These are phyloP conservation scores for Watsonalla cultraria DNA, from an alignment of 2,888 invertebrate genomes.

Conservation along the genomic window DNA sequence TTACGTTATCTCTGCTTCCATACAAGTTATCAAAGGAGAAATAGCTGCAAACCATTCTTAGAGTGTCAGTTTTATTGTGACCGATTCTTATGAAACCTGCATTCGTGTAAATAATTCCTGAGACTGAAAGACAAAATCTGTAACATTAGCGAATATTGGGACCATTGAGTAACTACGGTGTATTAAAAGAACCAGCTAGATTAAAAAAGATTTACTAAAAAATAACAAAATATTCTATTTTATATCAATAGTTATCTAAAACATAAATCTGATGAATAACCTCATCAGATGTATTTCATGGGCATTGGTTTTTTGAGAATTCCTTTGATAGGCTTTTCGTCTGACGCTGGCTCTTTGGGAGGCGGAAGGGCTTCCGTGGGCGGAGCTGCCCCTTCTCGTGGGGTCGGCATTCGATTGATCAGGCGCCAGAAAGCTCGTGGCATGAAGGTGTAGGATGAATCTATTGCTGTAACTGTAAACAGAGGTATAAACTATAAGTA, in stretches of 20 bases:
- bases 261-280: neutral
- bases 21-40: too few species aligned
- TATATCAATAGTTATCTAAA: neutral
- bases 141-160: too few species aligned
- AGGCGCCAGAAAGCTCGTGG: slow-evolving; percentile 48
- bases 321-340: slow-evolving; percentile 49
- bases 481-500: slow-evolving; percentile 1
- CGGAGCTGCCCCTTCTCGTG: slow-evolving; percentile 31
- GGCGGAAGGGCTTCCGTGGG: slow-evolving; percentile 46
- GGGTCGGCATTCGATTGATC: slow-evolving; percentile 16
- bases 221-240: neutral
- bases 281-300: slow-evolving; percentile 57
- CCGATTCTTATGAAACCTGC: too few species aligned
- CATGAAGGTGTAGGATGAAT: slow-evolving; percentile 57
- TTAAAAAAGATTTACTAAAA: too few species aligned
- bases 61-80: too few species aligned
- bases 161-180: too few species aligned
- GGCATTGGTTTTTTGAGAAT: slow-evolving; percentile 74
- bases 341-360: slow-evolving; percentile 32
- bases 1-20: too few species aligned
- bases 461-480: slow-evolving; percentile 52
- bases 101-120: too few species aligned
- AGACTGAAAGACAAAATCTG: too few species aligned
- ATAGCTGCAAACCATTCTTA: too few species aligned
- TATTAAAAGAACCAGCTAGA: too few species aligned